These are phyloP conservation scores for Caenorhabditis macrosperma DNA, from an alignment of 2,888 invertebrate genomes.

Conservation along the genomic window DNA sequence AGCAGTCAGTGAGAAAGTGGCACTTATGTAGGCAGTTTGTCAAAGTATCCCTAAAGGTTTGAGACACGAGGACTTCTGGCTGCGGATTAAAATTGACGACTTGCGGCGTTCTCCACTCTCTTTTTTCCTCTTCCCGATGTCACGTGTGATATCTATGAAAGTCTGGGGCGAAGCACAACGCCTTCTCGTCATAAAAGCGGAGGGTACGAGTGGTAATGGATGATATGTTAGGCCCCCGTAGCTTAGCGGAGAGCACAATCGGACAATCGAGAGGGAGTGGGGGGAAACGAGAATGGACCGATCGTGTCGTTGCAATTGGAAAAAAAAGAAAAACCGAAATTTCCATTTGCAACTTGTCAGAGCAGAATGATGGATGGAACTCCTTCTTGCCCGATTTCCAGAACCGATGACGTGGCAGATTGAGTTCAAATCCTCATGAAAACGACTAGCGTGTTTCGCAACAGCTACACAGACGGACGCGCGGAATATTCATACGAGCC, in stretches of 20 bases:
- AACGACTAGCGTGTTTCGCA: not conserved
- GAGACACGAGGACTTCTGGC: constrained; percentile 27
- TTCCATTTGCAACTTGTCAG: constrained; percentile 18
- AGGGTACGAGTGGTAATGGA: constrained; percentile 25
- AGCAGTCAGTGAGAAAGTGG: not conserved
- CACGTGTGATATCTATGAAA: constrained; percentile 50
- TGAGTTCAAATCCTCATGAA: not conserved
- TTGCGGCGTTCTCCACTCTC: constrained; percentile 31
- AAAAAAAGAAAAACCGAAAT: not conserved
- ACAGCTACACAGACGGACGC: not conserved
- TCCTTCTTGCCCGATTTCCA: not conserved
- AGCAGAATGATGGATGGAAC: constrained; percentile 12
- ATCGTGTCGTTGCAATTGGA: not conserved
- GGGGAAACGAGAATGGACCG: not conserved
- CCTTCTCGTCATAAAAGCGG: not conserved
- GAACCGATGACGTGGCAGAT: constrained; percentile 3
- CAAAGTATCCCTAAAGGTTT: constrained; percentile 34
- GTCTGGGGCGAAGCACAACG: constrained; percentile 48
- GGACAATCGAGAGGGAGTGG: not conserved
- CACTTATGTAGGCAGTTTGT: constrained; percentile 17
- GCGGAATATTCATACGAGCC: constrained; percentile 27
- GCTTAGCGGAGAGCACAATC: constrained; percentile 22
- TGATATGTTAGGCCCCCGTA: constrained; percentile 43
- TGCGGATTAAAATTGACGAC: constrained; percentile 39
- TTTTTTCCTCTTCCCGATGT: constrained; percentile 28